Evolutionary conservation across 2,888 invertebrate genomes (phyloP).

Genomic region (Hirtodrosophila cameraria): DNA sequence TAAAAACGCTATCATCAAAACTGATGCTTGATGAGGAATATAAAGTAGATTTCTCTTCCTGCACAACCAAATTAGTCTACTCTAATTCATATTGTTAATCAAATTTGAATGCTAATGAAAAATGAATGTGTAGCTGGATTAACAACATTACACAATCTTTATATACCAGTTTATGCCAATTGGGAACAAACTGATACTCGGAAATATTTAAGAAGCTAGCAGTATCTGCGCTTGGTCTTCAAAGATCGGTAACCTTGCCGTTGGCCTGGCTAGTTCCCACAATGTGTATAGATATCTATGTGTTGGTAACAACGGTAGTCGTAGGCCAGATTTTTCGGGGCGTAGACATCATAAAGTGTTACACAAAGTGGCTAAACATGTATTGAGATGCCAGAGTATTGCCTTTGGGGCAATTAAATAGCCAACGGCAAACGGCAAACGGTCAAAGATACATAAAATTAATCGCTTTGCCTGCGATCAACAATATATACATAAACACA

Average conservation of each 20-base stretch:
- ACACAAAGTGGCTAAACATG: conserved; percentile 77
- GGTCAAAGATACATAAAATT: conserved; percentile 68
- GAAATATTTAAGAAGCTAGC: conserved; percentile 21
- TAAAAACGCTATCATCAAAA: conserved; percentile 10
- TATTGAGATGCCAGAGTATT: conserved; percentile 72
- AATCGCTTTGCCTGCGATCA: conserved; percentile 56
- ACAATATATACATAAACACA: conserved; percentile 40
- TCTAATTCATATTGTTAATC: neutral
- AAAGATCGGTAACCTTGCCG: conserved; percentile 20
- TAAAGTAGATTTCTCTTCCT: conserved; percentile 1
- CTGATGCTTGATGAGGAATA: conserved; percentile 4
- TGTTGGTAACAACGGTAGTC: conserved; percentile 56
- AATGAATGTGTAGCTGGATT: neutral
- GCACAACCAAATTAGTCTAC: neutral
- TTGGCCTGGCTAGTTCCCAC: conserved; percentile 45
- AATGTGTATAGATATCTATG: neutral
- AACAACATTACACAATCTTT: conserved; percentile 13
- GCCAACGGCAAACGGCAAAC: conserved; percentile 33
- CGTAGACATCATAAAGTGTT: conserved; percentile 74
- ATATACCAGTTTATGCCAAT: conserved; percentile 2
- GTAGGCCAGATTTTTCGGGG: conserved; percentile 49
- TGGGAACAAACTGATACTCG: conserved; percentile 20
- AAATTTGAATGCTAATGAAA: conserved; percentile 14
- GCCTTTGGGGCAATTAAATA: conserved; percentile 71
- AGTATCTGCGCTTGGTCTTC: conserved; percentile 9